Percentiles rank a stretch among this genome's conserved stretches.
These are phyloP conservation scores for Eulemur coronatus DNA, from an alignment of 2,797 vertebrate genomes.

Conservation along the genomic window DNA sequence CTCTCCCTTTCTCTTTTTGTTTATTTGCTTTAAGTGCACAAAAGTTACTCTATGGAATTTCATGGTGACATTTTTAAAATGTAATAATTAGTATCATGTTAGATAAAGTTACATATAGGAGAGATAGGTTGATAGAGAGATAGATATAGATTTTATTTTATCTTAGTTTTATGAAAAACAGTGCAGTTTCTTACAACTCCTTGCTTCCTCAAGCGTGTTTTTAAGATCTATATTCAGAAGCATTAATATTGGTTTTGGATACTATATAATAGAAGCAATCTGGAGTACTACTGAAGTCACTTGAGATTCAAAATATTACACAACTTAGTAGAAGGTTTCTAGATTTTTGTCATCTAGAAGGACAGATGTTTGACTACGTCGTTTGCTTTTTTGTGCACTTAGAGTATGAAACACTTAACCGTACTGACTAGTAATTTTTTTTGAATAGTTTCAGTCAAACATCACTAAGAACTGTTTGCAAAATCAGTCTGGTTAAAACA, in stretches of 20 bases:
- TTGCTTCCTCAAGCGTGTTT: background rate
- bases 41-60: background rate
- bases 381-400: background rate
- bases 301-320: background rate
- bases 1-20: background rate
- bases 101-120: background rate
- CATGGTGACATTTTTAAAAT: background rate
- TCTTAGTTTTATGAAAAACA: background rate
- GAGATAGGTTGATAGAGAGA: background rate
- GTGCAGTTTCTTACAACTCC: background rate
- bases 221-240: background rate
- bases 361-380: slow-evolving; percentile 47
- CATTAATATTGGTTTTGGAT: background rate
- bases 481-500: background rate
- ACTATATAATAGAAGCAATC: background rate
- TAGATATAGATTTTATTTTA: background rate
- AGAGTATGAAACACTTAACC: slow-evolving; percentile 18
- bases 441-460: slow-evolving; percentile 22
- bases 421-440: slow-evolving; percentile 35
- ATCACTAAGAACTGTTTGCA: background rate
- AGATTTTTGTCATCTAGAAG: slow-evolving; percentile 41
- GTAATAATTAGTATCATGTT: background rate
- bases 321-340: background rate
- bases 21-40: background rate
- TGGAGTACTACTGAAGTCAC: background rate